A percentile compares a stretch with the other conserved stretches of the same genome.
phyloP scores from a whole-genome alignment of 2,113 vertebrate genomes.

The Alaudala cheleensis region DNA sequence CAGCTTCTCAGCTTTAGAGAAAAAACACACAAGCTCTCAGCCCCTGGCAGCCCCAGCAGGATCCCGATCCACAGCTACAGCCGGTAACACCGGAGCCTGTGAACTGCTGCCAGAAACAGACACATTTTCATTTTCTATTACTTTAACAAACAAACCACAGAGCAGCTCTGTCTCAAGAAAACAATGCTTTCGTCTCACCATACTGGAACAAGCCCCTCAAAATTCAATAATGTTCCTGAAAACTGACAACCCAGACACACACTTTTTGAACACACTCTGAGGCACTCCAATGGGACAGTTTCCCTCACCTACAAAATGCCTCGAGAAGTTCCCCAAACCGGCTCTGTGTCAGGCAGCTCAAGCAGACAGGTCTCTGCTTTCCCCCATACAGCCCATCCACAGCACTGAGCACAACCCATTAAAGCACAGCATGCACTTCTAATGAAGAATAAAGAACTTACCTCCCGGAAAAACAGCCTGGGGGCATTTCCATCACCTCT shows the following conservation, averaged over 20 bases:
- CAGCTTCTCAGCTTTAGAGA: neutral
- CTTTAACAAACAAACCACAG: neutral
- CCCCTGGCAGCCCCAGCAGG: neutral
- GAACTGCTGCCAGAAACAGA: neutral
- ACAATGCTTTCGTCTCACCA: neutral
- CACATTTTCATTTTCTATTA: neutral
- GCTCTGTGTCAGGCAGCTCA: fast-evolving
- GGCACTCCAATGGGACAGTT: neutral
- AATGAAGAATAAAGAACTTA: neutral
- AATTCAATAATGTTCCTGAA: neutral
- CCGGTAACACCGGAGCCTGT: neutral
- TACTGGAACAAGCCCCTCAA: fast-evolving
- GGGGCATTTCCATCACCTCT: constrained; percentile 15
- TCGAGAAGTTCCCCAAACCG: fast-evolving
- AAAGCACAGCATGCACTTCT: neutral
- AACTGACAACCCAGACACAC: neutral
- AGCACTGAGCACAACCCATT: neutral
- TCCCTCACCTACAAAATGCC: neutral
- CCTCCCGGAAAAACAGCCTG: neutral
- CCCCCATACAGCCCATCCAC: neutral
- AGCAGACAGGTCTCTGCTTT: neutral
- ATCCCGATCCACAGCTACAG: neutral
- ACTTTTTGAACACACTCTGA: fast-evolving
- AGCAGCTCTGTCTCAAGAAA: neutral
- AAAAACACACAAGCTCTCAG: neutral